Conservation (phyloP, 2,888 invertebrate species). For the Nephrotoma guestfalica region DNA sequence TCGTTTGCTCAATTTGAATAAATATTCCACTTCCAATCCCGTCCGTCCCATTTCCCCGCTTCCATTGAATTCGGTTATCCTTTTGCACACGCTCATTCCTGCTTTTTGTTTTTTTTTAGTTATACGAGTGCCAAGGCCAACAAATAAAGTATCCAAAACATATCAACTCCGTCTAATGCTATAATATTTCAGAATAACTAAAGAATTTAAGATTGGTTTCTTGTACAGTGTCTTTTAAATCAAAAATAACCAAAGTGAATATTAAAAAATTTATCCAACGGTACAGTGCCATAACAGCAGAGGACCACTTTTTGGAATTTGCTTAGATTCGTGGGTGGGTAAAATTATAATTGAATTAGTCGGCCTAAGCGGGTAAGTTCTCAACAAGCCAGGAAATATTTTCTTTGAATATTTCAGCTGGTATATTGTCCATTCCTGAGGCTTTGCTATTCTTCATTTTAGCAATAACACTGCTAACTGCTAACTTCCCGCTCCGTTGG, state of each 20-base stretch:
- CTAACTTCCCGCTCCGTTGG: too few species aligned
- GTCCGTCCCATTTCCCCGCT: background rate
- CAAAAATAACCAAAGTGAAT: background rate
- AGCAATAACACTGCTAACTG: too few species aligned
- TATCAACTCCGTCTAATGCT: background rate
- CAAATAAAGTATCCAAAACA: background rate
- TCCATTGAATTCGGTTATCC: background rate
- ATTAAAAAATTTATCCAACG: too few species aligned
- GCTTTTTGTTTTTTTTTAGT: background rate
- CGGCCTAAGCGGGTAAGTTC: too few species aligned
- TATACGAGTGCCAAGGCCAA: background rate
- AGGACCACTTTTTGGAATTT: too few species aligned
- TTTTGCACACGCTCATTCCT: background rate
- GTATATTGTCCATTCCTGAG: too few species aligned
- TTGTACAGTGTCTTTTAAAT: background rate
- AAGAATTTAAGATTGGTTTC: background rate
- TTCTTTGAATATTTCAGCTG: too few species aligned
- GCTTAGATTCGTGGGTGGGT: too few species aligned
- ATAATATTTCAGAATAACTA: background rate
- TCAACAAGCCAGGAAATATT: too few species aligned
- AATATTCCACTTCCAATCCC: background rate
- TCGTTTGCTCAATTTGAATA: background rate
- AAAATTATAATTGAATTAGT: too few species aligned
- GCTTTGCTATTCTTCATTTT: too few species aligned
- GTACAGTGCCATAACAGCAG: too few species aligned